A percentile compares a stretch with the other conserved stretches of the same genome.
phyloP scores from a whole-genome alignment of 2,888 invertebrate species.

The Hybos culiciformis region DNA sequence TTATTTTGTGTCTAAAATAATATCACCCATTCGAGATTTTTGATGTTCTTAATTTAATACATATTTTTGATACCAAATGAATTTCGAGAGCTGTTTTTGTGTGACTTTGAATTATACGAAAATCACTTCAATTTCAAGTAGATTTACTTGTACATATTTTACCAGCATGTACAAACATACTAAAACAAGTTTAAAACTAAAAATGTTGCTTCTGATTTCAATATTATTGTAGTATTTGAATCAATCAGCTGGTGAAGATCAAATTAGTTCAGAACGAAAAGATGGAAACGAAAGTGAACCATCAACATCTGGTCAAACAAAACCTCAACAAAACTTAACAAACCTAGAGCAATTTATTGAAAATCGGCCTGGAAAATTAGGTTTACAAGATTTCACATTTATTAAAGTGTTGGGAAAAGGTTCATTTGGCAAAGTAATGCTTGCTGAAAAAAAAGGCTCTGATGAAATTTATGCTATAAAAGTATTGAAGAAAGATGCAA shows the following conservation, averaged over 20 bases:
- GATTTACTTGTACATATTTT: background rate
- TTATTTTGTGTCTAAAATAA: no score
- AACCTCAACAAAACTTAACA: conserved; percentile 17
- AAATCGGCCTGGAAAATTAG: conserved; percentile 43
- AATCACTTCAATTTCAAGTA: no score
- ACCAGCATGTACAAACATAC: background rate
- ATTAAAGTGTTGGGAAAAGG: conserved; percentile 98
- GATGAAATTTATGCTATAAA: conserved; percentile 83
- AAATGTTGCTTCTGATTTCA: no score
- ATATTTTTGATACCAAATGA: no score
- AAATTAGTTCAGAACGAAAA: conserved; percentile 33
- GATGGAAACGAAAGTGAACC: conserved; percentile 25
- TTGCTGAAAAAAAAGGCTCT: conserved; percentile 84
- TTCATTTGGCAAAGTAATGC: conserved; percentile 97
- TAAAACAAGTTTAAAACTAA: no score
- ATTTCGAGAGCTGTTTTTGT: no score
- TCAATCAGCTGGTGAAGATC: conserved; percentile 37
- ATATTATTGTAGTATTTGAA: conserved; percentile 28
- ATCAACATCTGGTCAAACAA: conserved; percentile 15
- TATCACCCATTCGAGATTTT: no score
- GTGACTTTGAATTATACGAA: no score
- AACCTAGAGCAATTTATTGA: conserved; percentile 27
- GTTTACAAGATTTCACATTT: conserved; percentile 83
- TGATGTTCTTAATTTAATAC: no score
- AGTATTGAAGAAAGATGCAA: conserved; percentile 93